These are phyloP conservation scores for Teleogryllus oceanicus DNA, from an alignment of 2,888 invertebrate genomes.

Conservation along the genomic window DNA sequence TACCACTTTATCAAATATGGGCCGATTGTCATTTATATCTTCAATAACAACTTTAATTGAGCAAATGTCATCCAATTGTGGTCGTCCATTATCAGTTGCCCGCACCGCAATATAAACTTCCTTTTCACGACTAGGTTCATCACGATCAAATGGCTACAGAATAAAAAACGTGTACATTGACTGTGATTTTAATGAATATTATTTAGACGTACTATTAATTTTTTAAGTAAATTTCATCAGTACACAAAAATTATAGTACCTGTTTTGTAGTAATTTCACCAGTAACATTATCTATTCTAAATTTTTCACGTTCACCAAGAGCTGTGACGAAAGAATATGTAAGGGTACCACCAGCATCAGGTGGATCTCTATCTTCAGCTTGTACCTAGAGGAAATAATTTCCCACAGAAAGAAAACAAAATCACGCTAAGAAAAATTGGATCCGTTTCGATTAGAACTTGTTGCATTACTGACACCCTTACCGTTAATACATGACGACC, in stretches of 20 bases:
- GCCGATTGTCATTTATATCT: conserved; percentile 90
- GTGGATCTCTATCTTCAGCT: conserved; percentile 70
- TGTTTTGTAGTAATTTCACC: conserved; percentile 73
- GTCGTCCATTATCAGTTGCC: conserved; percentile 89
- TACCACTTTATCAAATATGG: conserved; percentile 76
- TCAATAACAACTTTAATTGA: conserved; percentile 86
- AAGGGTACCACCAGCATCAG: conserved; percentile 70
- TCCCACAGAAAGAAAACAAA: conserved; percentile 48
- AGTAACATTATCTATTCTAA: conserved; percentile 71
- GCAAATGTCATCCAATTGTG: conserved; percentile 87
- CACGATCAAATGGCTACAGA: conserved; percentile 75
- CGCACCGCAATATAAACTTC: conserved; percentile 78
- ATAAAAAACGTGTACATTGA: conserved; percentile 21
- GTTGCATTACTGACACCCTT: conserved; percentile 44
- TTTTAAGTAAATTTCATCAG: conserved; percentile 2
- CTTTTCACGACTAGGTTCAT: conserved; percentile 82
- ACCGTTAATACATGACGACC: conserved; percentile 74
- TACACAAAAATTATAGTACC: conserved; percentile 44
- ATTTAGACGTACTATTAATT: background rate
- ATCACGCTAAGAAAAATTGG: background rate
- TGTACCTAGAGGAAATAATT: conserved; percentile 71
- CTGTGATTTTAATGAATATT: background rate
- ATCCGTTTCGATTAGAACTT: conserved; percentile 38
- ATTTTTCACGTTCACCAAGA: conserved; percentile 69
- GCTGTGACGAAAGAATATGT: conserved; percentile 78